Evolutionary conservation across 2,888 invertebrate genomes (phyloP).

Genomic region (Cosmorhoe ocellata): DNA sequence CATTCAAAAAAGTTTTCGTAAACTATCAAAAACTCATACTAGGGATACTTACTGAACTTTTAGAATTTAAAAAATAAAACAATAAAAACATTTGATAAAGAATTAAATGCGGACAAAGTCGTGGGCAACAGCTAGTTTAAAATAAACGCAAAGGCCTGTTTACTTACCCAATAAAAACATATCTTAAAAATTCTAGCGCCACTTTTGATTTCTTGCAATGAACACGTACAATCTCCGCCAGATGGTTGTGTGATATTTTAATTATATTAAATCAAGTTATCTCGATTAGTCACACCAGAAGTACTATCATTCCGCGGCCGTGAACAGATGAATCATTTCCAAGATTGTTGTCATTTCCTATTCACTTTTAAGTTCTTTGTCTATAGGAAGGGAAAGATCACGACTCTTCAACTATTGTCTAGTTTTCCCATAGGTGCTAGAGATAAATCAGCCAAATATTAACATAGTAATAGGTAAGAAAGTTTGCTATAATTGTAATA

Average conservation of each 20-base stretch:
- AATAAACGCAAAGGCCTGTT: too few relatives aligned
- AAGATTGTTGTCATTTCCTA: slow-evolving; percentile 31
- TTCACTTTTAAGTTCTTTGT: slow-evolving; percentile 16
- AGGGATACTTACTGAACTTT: too few relatives aligned
- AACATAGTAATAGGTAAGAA: slow-evolving; percentile 3
- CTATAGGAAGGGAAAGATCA: slow-evolving; percentile 16
- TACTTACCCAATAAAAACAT: too few relatives aligned
- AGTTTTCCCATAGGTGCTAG: slow-evolving; percentile 16
- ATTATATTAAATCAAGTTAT: slow-evolving; percentile 23
- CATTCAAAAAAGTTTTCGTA: too few relatives aligned
- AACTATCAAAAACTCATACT: too few relatives aligned
- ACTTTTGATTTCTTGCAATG: slow-evolving; percentile 1
- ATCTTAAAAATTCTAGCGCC: slow-evolving; percentile 2
- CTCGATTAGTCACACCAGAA: slow-evolving; percentile 41
- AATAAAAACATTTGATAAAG: too few relatives aligned
- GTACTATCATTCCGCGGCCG: slow-evolving; percentile 34
- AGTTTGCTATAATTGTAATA: too few relatives aligned
- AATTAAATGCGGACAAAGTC: too few relatives aligned
- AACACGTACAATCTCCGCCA: slow-evolving; percentile 11
- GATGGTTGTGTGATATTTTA: slow-evolving; percentile 15
- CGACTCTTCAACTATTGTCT: slow-evolving; percentile 27
- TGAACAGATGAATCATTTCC: slow-evolving; percentile 47
- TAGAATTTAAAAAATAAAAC: too few relatives aligned
- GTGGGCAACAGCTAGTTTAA: too few relatives aligned
- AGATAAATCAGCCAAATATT: slow-evolving; percentile 18